Base-by-base conservation (phyloP, 2,888 invertebrate species). In the Syrista parreyssii region DNA sequence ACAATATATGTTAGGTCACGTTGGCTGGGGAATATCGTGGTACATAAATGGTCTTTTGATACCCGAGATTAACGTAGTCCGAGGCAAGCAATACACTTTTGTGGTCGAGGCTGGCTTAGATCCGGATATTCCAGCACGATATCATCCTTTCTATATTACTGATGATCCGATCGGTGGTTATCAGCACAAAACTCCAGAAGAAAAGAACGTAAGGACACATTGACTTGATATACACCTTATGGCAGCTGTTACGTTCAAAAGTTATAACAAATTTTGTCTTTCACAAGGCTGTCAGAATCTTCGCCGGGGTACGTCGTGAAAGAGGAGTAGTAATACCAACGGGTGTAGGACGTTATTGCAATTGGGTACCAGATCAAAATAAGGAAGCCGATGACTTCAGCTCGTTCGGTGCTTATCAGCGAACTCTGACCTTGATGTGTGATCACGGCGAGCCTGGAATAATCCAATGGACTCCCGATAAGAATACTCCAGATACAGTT, bases 1-100 rank as follows among this genome's bases (percentile, higher is more conserved):
- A 31, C 31, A 71, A 71, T 84, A 84, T 84, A 23, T 23, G 2
- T 40, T 85, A 97, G 97, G 97, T 82, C 97, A 97, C 91, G 97
- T 97, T 31, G 98, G 98, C 68, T 98, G 98, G 98, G 98, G 98
- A 36, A 96, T 98, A 81, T 95, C 97, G 0, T 98, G 97, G 97
- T 98, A 97, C 93, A 97, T 98, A 88, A 98, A 98, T 91, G 98
- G 98, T 0, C 93, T 98, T 3, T 93, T 98, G 30, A 97, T 98
- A 83, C 98, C 98, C 0, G 98, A 97, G 93, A 95, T 98, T 84
- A 95, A 97, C 89, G 96, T 98, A 69, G 96, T 98, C 1, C 93
- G 98, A 75, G 97, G 98, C 11, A 95, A 94, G 90, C 95, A 95
- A 30, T 98, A 98, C 91, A 97, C 96, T 0, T 98, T 98, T 90